These are phyloP conservation scores for Halcyon badia DNA, from an alignment of 2,797 vertebrate species.

Conservation along the genomic window DNA sequence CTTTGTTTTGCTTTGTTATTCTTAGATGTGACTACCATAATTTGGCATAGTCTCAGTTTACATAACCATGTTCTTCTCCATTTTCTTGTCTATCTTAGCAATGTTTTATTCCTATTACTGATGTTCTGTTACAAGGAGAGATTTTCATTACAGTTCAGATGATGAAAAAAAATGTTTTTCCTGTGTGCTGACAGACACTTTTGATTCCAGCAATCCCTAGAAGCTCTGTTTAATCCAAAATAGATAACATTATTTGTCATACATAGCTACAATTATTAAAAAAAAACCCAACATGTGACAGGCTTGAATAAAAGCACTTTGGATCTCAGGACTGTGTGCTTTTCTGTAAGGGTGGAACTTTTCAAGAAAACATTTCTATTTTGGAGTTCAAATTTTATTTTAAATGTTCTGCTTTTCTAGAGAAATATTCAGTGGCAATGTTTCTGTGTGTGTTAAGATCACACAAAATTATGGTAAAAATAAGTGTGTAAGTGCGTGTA, in stretches of 20 bases:
- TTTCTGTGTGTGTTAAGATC: not conserved
- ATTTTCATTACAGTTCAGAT: not conserved
- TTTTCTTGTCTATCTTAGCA: not conserved
- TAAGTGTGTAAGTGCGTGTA: accelerated
- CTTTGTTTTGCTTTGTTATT: constrained; percentile 15
- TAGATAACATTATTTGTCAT: not conserved
- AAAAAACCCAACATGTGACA: not conserved
- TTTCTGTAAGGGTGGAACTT: not conserved
- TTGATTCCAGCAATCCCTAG: not conserved
- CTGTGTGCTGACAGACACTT: not conserved
- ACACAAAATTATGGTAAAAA: not conserved
- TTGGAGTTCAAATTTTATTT: not conserved
- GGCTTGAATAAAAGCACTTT: not conserved
- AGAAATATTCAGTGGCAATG: not conserved
- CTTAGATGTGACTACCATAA: not conserved
- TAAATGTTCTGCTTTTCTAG: not conserved
- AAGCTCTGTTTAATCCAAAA: constrained; percentile 4
- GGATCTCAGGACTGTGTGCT: not conserved
- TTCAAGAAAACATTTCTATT: not conserved
- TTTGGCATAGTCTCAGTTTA: not conserved
- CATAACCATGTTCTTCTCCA: not conserved
- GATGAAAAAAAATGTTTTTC: not conserved
- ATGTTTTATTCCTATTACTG: not conserved
- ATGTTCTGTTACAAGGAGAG: not conserved
- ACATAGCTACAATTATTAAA: not conserved